Base-by-base conservation (phyloP, 53 echinoderm and acorn worm species). In the Holothuria scabra region DNA sequence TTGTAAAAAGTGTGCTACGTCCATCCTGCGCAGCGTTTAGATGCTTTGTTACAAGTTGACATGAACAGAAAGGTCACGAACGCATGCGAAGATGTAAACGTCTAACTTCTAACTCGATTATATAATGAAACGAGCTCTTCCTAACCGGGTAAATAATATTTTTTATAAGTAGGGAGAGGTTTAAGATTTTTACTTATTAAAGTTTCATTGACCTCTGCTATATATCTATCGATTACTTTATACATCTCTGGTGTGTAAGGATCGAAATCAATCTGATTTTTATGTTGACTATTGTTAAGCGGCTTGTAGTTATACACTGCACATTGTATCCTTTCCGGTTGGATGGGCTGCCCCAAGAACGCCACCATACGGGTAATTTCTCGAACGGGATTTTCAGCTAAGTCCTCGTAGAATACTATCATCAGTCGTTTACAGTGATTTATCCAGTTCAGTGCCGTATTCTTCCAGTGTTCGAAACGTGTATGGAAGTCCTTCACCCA, bases 211-310 rank as follows among this genome's bases (percentile, higher is more conserved):
- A 88, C 83, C 24, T 75, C 63, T 22, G 63, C 49, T 34, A 88
- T 88, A 74, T 61, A 88, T 25, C 65, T 56, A 16, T 88, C 88
- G 22, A 88, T 23, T 3, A 25, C 1, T 3, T 44, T 65, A 52
- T 88, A 83, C 74, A 83, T 61, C 26, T 64, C 65, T 25, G 83
- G 75, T 32, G 88, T 83, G 60, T 83, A 78, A 28, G 78, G 78
- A 56, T 78, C 58, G 56, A 78, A 78, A 28, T 56, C 31, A 31
- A 78, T 78, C 52, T 49, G 78, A 30, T 33, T 78, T 5, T 55
- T 78, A 78, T 78, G 78, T 18, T 30, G n/a, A 13, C 78, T 56
- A 13, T 59, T 56, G 19, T 56, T 56, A 20, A 78, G 29, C 2
- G 78, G 58, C 48, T 26, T 14, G 57, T 46, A 78, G 59, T 56